Percentiles rank a stretch among this genome's conserved stretches.
These are phyloP conservation scores for Sinopyrophorus schimmeli DNA, from an alignment of 2,888 invertebrate genomes.

Conservation along the genomic window DNA sequence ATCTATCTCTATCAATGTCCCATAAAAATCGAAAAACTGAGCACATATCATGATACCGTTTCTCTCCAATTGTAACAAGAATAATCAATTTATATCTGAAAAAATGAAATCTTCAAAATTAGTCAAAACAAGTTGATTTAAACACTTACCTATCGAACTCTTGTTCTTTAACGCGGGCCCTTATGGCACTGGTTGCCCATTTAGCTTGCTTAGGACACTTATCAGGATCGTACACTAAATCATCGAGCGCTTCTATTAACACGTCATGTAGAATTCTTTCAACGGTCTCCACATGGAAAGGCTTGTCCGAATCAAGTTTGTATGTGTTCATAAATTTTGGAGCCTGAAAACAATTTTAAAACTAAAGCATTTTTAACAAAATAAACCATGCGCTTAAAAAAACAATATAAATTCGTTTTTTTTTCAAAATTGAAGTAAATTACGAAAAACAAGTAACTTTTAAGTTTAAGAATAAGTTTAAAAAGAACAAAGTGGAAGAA, in stretches of 20 bases:
- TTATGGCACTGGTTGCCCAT: constrained; percentile 63
- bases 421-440: no score
- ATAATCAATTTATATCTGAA: constrained; percentile 69
- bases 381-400: no score
- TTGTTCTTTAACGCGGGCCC: constrained; percentile 64
- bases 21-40: constrained; percentile 68
- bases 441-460: no score
- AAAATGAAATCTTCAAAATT: background rate
- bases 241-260: constrained; percentile 62
- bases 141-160: constrained; percentile 66
- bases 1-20: constrained; percentile 68
- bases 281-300: constrained; percentile 65
- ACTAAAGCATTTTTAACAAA: background rate
- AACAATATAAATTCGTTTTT: no score
- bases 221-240: constrained; percentile 63
- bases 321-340: constrained; percentile 66
- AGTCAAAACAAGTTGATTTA: background rate
- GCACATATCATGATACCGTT: constrained; percentile 66
- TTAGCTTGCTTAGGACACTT: constrained; percentile 62
- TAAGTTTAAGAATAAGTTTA: no score
- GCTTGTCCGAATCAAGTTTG: constrained; percentile 65
- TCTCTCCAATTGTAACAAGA: constrained; percentile 67
- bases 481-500: no score
- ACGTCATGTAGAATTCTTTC: constrained; percentile 63
- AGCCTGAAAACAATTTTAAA: constrained; percentile 40